Evolutionary conservation across 2,113 vertebrate genomes (phyloP).

Genomic region (Alectura lathami): DNA sequence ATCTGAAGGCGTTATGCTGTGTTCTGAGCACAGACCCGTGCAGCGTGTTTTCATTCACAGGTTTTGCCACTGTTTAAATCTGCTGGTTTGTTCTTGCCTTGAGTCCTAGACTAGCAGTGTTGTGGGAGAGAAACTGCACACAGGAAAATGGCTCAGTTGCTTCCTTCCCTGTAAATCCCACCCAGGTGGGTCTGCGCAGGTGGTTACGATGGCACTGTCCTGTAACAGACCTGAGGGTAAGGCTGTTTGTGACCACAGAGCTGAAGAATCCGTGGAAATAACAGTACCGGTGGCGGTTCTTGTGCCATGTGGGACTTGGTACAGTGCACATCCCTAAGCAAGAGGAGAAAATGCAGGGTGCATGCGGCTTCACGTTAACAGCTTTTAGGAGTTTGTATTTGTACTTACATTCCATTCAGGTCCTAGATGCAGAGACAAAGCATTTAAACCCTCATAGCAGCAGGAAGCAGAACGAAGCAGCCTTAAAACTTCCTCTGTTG

Average conservation of each 20-base stretch:
- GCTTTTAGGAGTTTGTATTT: background rate
- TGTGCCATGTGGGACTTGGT: too few relatives aligned
- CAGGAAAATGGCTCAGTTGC: background rate
- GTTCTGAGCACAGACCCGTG: background rate
- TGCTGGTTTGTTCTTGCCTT: background rate
- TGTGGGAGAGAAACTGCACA: background rate
- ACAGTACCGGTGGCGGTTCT: background rate
- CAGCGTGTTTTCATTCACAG: fast-evolving
- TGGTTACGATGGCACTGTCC: background rate
- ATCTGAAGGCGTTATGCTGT: fast-evolving
- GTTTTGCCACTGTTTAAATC: background rate
- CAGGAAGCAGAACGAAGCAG: background rate
- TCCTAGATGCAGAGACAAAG: background rate
- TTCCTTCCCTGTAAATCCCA: background rate
- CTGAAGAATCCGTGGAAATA: background rate
- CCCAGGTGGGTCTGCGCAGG: background rate
- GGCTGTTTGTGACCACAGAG: background rate
- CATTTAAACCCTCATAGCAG: background rate
- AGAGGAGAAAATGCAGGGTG: background rate
- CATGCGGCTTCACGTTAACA: background rate
- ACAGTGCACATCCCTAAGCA: background rate
- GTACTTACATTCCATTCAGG: background rate
- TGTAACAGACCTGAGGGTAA: background rate
- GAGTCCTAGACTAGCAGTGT: background rate
- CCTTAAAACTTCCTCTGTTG: fast-evolving